Conservation (phyloP, 2,113 vertebrate species). For the Raja brachyura region DNA sequence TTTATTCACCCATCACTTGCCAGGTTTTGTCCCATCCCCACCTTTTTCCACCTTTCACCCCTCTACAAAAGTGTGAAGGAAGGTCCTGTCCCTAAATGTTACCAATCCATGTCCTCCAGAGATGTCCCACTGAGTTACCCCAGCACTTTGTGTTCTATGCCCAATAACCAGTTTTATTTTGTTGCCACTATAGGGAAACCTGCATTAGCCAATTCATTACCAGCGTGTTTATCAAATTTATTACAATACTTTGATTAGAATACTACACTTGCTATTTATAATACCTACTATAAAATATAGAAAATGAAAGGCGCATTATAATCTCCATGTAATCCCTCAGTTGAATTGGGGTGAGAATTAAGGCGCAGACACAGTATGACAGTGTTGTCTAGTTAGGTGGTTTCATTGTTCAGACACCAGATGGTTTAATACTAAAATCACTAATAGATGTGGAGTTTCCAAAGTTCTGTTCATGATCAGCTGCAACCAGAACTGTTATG, state of each 20-base stretch:
- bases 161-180: too few species aligned
- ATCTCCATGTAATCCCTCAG: not conserved
- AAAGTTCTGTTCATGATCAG: not conserved
- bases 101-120: too few species aligned
- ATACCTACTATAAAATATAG: not conserved
- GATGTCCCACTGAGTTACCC: too few species aligned
- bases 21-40: too few species aligned
- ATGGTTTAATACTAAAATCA: not conserved
- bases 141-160: too few species aligned
- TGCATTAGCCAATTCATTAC: too few species aligned
- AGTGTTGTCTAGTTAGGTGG: not conserved
- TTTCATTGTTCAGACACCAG: not conserved
- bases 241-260: not conserved
- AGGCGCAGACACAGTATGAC: not conserved
- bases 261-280: not conserved
- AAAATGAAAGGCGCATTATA: not conserved
- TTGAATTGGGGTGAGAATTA: not conserved
- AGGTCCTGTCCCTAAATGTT: too few species aligned
- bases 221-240: too few species aligned
- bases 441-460: not conserved
- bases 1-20: too few species aligned
- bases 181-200: too few species aligned
- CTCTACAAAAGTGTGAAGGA: too few species aligned
- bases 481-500: not conserved
- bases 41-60: too few species aligned